Conservation (phyloP, 2,888 invertebrate species). For the Cyclophora punctaria region DNA sequence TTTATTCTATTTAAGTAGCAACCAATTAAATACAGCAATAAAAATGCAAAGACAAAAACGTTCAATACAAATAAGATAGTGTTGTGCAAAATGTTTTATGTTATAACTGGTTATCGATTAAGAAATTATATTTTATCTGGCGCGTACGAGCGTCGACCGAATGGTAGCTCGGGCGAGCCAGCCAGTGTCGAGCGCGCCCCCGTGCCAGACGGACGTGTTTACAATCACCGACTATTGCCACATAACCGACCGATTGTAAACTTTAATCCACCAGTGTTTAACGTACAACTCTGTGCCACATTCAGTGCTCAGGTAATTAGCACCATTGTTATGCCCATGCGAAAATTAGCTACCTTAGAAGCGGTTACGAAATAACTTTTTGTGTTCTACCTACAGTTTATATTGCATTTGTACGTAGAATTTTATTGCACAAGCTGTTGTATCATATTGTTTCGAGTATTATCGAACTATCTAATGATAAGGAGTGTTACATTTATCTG, state of each 20-base stretch:
- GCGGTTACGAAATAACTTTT: slow-evolving; percentile 17
- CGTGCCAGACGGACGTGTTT: slow-evolving; percentile 35
- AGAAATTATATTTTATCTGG: slow-evolving; percentile 44
- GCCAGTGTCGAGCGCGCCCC: slow-evolving; percentile 41
- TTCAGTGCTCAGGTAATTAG: slow-evolving; percentile 23
- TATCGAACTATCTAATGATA: slow-evolving; percentile 18
- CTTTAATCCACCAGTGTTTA: slow-evolving; percentile 40
- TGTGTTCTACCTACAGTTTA: slow-evolving; percentile 4
- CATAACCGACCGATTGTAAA: slow-evolving; percentile 56
- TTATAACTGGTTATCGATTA: slow-evolving; percentile 45
- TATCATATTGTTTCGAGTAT: slow-evolving; percentile 6
- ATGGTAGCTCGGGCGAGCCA: slow-evolving; percentile 18
- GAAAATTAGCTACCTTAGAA: slow-evolving; percentile 16
- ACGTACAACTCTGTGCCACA: slow-evolving; percentile 23
- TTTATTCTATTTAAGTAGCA: background rate
- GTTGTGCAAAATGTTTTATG: slow-evolving; percentile 30
- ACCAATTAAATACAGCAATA: slow-evolving; percentile 6
- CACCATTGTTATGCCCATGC: slow-evolving; percentile 19
- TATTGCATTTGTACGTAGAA: slow-evolving; percentile 14
- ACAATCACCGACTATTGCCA: slow-evolving; percentile 41
- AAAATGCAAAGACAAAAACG: slow-evolving; percentile 17
- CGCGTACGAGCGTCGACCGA: slow-evolving; percentile 18
- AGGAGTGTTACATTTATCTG: slow-evolving; percentile 10
- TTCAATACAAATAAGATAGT: slow-evolving; percentile 22
- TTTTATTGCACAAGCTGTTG: slow-evolving; percentile 11